phyloP scores from a whole-genome alignment of 2,888 invertebrate genomes.

The Dicranocentrus wangi region DNA sequence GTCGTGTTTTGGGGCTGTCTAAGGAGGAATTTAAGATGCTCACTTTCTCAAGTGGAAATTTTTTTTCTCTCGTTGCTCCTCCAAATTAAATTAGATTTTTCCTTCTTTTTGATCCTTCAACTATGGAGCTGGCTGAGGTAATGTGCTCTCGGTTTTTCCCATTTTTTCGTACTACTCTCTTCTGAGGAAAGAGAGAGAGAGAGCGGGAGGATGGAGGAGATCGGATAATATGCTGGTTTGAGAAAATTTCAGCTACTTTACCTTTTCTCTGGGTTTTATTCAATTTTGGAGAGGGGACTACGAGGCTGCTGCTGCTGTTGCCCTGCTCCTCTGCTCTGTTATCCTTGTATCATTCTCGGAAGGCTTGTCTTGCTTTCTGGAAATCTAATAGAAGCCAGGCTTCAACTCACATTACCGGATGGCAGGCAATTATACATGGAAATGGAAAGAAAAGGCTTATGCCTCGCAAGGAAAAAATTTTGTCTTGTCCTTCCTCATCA shows the following conservation, averaged over 20 bases:
- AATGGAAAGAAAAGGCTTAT: too few species aligned
- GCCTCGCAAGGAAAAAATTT: not conserved
- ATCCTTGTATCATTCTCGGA: not conserved
- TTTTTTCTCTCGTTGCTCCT: not conserved
- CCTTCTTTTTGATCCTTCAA: slow-evolving; percentile 8
- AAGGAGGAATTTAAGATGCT: slow-evolving; percentile 10
- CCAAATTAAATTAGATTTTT: slow-evolving; percentile 34
- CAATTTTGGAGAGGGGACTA: too few species aligned
- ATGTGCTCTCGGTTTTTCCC: slow-evolving; percentile 5
- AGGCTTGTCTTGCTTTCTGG: too few species aligned
- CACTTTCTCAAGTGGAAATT: slow-evolving; percentile 24
- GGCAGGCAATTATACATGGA: slow-evolving; percentile 11
- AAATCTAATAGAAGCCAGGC: slow-evolving; percentile 12
- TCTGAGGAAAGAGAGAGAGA: not conserved
- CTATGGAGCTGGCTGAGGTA: not conserved
- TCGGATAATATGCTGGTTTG: not conserved
- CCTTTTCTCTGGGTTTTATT: slow-evolving; percentile 6
- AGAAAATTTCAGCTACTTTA: not conserved
- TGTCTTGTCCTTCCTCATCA: slow-evolving; percentile 7
- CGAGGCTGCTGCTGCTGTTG: too few species aligned
- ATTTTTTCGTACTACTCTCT: not conserved
- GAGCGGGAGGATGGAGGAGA: not conserved
- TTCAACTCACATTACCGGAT: slow-evolving; percentile 16
- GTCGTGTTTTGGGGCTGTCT: not conserved
- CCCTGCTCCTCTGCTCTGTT: too few species aligned